Evolutionary conservation across 2,797 vertebrate genomes (phyloP).

Genomic region (Margarornis squamiger): DNA sequence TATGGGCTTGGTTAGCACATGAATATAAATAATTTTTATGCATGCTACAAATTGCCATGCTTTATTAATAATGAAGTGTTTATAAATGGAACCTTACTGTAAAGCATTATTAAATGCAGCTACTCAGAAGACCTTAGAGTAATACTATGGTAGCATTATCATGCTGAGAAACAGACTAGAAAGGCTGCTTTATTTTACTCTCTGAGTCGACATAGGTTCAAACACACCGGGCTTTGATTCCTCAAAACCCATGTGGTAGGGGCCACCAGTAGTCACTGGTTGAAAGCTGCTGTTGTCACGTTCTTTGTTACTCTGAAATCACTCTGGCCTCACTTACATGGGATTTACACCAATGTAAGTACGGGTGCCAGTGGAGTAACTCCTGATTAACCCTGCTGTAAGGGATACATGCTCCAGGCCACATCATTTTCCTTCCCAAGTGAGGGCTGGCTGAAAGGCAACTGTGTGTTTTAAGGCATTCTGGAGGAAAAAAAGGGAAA

Average conservation of each 20-base stretch:
- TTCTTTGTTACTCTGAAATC: conserved; percentile 47
- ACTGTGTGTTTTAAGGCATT: neutral
- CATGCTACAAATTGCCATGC: conserved; percentile 70
- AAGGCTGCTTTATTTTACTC: conserved; percentile 42
- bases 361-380: neutral
- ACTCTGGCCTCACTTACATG: neutral
- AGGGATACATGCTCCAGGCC: neutral
- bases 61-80: conserved; percentile 73
- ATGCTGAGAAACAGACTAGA: conserved; percentile 37
- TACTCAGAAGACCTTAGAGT: conserved; percentile 41
- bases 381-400: conserved; percentile 11
- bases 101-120: conserved; percentile 60
- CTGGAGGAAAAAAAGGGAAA: neutral
- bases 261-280: neutral
- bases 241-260: neutral
- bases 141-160: conserved; percentile 36
- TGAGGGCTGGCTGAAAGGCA: neutral
- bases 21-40: conserved; percentile 79
- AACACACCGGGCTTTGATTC: conserved; percentile 42
- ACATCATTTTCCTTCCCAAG: neutral
- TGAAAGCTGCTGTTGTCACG: conserved; percentile 58
- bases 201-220: neutral
- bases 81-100: conserved; percentile 69
- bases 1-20: conserved; percentile 77
- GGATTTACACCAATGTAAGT: conserved; percentile 34